Percentiles rank a stretch among this genome's conserved stretches.
Conservation (phyloP, 2,797 vertebrate genomes). For the Gymnoscopelus braueri region DNA sequence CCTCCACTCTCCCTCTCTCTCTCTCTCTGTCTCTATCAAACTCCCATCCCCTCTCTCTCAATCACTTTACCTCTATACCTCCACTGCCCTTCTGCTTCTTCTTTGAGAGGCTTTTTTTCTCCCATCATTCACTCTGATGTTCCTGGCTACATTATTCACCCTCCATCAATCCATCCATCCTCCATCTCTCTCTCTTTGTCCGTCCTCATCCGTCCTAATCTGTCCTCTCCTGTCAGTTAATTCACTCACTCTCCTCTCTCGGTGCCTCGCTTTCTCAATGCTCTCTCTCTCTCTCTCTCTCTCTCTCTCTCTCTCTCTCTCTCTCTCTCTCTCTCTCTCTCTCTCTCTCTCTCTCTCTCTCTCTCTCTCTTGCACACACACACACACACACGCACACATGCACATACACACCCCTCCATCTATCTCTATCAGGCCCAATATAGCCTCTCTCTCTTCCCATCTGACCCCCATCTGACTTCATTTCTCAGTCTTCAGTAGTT, state of each 20-base stretch:
- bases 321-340: constrained; percentile 59
- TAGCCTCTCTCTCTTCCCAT: not conserved
- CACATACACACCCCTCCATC: constrained; percentile 13
- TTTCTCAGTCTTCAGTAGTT: constrained; percentile 3
- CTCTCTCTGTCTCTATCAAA: constrained; percentile 1
- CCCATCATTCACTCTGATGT: constrained; percentile 20
- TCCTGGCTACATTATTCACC: not conserved
- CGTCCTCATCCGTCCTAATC: constrained; percentile 60
- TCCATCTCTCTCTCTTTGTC: constrained; percentile 58
- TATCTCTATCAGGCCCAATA: constrained; percentile 33
- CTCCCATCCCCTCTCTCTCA: constrained; percentile 11
- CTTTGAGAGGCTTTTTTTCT: constrained; percentile 43
- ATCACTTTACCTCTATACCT: not conserved
- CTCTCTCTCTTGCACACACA: constrained; percentile 34
- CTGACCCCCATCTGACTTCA: not conserved
- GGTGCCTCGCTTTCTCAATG: constrained; percentile 65
- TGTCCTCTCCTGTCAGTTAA: constrained; percentile 53
- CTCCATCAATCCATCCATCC: constrained; percentile 30
- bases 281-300: constrained; percentile 48
- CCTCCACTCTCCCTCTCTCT: constrained; percentile 46
- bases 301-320: constrained; percentile 31
- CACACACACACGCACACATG: constrained; percentile 12
- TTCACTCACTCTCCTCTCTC: constrained; percentile 45
- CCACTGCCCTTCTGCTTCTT: constrained; percentile 36
- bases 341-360: constrained; percentile 51